Base-by-base conservation (phyloP, 2,797 vertebrate genomes). In the Todus mexicanus region DNA sequence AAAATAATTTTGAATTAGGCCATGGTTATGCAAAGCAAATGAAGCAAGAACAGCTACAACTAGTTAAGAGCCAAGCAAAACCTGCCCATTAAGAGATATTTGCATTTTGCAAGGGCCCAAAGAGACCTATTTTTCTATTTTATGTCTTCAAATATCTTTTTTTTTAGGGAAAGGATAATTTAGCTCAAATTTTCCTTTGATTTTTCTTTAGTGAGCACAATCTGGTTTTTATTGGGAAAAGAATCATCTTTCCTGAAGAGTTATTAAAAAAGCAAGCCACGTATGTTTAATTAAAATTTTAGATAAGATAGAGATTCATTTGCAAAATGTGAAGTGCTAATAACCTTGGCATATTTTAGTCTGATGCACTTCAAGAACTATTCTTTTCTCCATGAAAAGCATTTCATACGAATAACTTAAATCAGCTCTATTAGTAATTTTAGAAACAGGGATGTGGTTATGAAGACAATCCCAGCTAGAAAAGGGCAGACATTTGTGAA, bases 71-170 rank as follows among this genome's bases (percentile, higher is more conserved):
- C 87, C 80, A 81, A 89, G 90, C 61, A 93, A 93, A 95, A 80
- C 87, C 89, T 90, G 73, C 89, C 89, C 70, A 78, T 91, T 92
- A 95, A 83, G 75, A 92, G 81, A 59, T 61, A 93, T 93, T 93
- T 96, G 94, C 87, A 95, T 94, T 94, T 96, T 93, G 64, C 84
- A 87, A 84, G 54, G 75, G 72, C 82, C 84, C 81, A 89, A 7
- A 78, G 92, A 80, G 92, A 95, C 92, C 65, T 83, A 91, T 94
- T 85, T 91, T 83, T 92, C 89, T 83, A 69, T 75, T 96, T 94
- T 96, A 92, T 92, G 91, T 94, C 94, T 86, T 93, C 73, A 96
- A 90, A 77, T 87, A 87, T 95, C 72, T 95, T 90, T 89, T 90
- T 89, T 93, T 81, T 69, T 73, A 86, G 56, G 51, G 66, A 92